Conservation (phyloP, 2,888 invertebrate species). For the Drosophila longiperda region DNA sequence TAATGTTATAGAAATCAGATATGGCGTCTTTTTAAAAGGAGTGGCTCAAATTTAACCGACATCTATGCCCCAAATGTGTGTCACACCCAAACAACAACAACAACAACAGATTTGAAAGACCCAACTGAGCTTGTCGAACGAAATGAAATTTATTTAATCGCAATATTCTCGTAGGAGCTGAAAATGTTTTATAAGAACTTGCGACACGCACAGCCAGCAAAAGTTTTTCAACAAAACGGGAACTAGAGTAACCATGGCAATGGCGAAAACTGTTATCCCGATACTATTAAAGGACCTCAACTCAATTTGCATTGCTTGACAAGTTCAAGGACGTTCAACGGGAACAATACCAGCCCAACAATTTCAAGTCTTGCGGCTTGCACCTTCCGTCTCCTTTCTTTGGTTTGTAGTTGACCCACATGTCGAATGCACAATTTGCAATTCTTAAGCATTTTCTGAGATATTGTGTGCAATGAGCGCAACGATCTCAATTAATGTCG, state of each 20-base stretch:
- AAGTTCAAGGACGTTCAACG: constrained; percentile 81
- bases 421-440: constrained; percentile 47
- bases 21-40: constrained; percentile 27
- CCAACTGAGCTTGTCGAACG: constrained; percentile 17
- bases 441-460: not conserved
- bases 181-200: constrained; percentile 28
- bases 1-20: constrained; percentile 37
- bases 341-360: constrained; percentile 15
- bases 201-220: constrained; percentile 58
- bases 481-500: constrained; percentile 38
- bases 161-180: constrained; percentile 35
- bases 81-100: constrained; percentile 60
- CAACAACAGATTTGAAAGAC: constrained; percentile 3
- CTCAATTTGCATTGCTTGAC: constrained; percentile 44
- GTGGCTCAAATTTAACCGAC: constrained; percentile 46
- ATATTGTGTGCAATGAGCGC: constrained; percentile 8
- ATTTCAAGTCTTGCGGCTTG: not conserved
- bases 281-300: constrained; percentile 48
- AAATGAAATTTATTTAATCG: constrained; percentile 35
- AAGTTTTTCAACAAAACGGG: constrained; percentile 43
- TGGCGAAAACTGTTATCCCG: constrained; percentile 70
- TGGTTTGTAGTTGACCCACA: constrained; percentile 47
- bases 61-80: constrained; percentile 59
- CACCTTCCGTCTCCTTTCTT: not conserved
- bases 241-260: constrained; percentile 64